These are phyloP conservation scores for Neomorphus geoffroyi DNA, from an alignment of 2,797 vertebrate species.

Conservation along the genomic window DNA sequence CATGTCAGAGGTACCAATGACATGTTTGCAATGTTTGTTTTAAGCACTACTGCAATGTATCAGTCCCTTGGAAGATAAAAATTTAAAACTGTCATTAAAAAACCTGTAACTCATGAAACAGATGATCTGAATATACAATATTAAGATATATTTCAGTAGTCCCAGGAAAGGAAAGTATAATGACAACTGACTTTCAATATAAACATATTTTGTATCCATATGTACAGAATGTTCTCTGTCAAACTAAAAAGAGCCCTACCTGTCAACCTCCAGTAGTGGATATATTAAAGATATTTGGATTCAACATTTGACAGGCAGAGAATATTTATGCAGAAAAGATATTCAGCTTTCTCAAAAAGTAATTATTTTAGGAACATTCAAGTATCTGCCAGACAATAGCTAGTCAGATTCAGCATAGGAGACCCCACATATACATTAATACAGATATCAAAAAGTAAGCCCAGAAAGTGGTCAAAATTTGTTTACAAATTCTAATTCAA, in stretches of 20 bases:
- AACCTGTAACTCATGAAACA: neutral
- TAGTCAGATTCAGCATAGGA: neutral
- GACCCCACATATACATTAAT: neutral
- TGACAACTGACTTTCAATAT: neutral
- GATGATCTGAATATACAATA: neutral
- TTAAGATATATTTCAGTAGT: neutral
- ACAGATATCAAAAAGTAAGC: neutral
- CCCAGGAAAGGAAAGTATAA: neutral
- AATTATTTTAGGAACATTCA: neutral
- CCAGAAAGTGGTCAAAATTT: neutral
- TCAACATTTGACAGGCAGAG: neutral
- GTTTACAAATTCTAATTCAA: neutral
- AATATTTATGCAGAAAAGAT: neutral
- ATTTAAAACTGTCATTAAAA: neutral
- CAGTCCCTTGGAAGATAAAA: neutral
- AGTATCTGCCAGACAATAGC: neutral
- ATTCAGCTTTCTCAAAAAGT: constrained; percentile 8
- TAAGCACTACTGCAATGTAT: neutral
- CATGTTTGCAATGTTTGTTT: neutral
- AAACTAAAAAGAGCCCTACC: neutral
- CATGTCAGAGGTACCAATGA: neutral
- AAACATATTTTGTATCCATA: neutral
- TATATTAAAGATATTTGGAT: neutral
- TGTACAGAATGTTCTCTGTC: neutral
- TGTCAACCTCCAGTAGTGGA: neutral